These are phyloP conservation scores for Zaprionus ghesquierei DNA, from an alignment of 1,140 invertebrate genomes.

Conservation along the genomic window DNA sequence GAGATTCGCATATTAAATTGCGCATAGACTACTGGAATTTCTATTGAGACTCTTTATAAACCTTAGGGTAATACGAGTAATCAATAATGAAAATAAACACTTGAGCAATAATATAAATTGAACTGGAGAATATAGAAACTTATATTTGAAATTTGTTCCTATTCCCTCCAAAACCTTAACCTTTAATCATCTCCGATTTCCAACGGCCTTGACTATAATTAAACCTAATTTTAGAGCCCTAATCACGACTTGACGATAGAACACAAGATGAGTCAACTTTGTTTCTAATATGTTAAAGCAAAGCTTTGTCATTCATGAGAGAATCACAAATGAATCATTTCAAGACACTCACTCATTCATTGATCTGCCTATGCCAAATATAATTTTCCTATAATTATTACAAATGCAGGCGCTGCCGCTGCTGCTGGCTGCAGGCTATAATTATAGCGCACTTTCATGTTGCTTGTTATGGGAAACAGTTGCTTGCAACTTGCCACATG, in stretches of 20 bases:
- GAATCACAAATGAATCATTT: neutral
- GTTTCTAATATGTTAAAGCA: neutral
- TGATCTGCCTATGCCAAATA: neutral
- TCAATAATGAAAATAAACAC: neutral
- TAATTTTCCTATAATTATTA: neutral
- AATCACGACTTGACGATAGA: slow-evolving; percentile 3
- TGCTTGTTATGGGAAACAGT: slow-evolving; percentile 24
- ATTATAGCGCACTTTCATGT: slow-evolving; percentile 28
- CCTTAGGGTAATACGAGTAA: neutral
- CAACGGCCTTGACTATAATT: slow-evolving; percentile 23
- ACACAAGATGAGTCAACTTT: slow-evolving; percentile 24
- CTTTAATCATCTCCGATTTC: neutral
- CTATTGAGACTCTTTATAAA: slow-evolving; percentile 15
- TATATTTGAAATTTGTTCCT: neutral
- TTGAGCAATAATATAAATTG: neutral
- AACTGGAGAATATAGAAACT: neutral
- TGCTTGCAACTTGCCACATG: slow-evolving; percentile 47
- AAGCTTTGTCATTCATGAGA: slow-evolving; percentile 14
- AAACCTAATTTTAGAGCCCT: neutral
- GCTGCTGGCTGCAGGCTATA: slow-evolving; percentile 8
- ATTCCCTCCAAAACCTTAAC: neutral
- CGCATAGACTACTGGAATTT: slow-evolving; percentile 12
- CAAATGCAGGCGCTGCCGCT: neutral
- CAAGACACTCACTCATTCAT: neutral
- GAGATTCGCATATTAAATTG: slow-evolving; percentile 29